phyloP scores from a whole-genome alignment of 2,888 invertebrate species.

The Autographa gamma region DNA sequence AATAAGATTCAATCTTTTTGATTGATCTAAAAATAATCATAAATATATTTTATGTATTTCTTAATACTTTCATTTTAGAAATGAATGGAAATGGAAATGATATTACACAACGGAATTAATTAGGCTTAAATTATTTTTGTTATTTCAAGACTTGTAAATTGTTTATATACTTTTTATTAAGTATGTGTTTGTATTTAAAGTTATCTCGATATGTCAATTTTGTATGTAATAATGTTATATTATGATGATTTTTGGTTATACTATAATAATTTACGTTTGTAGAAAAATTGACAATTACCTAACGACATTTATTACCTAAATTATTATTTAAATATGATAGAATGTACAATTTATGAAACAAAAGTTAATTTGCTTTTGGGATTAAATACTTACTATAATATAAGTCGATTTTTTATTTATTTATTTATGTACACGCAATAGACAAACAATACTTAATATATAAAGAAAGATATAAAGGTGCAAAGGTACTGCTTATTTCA shows the following conservation, averaged over 20 bases:
- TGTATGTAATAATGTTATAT: too few relatives aligned
- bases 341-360: slow-evolving; percentile 36
- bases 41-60: neutral
- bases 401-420: neutral
- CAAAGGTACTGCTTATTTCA: too few relatives aligned
- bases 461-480: too few relatives aligned
- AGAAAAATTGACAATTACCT: slow-evolving; percentile 11
- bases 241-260: neutral
- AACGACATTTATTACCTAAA: slow-evolving; percentile 20
- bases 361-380: slow-evolving; percentile 22
- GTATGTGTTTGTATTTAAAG: neutral
- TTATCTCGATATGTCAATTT: too few relatives aligned
- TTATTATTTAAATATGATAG: slow-evolving; percentile 13
- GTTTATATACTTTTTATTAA: slow-evolving; percentile 19
- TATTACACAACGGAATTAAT: neutral
- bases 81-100: neutral
- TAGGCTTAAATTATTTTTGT: neutral
- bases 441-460: too few relatives aligned
- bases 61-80: neutral
- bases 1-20: slow-evolving; percentile 14
- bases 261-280: neutral
- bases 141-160: slow-evolving; percentile 10
- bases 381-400: slow-evolving; percentile 11
- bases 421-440: too few relatives aligned
- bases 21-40: neutral